Base-by-base conservation (phyloP, 2,888 invertebrate species). In the Drosophila affinis region DNA sequence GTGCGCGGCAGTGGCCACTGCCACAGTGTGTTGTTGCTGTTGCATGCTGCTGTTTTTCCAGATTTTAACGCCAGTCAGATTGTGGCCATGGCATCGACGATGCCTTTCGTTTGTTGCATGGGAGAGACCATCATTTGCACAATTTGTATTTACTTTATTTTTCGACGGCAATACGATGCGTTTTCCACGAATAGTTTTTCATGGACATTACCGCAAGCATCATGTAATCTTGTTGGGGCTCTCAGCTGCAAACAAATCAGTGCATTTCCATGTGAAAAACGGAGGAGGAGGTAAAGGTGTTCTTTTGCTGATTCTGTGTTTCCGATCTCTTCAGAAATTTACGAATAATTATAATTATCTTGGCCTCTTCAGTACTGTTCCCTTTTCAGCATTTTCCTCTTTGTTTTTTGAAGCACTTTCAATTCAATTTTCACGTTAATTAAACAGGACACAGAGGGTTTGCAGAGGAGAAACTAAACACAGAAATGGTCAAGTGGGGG, bases 401-500 rank as follows among this genome's bases (percentile, higher is more conserved):
- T 21, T 14, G 46, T 14, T 34, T 14, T 53, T 68, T 58, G 59
- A 59, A 69, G 59, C 60, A 34, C 32, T 53, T 53, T 70, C 68
- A 69, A 81, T 78, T 67, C 62, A 75, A 69, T 75, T 76, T 88
- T 75, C 62, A 88, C 87, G 83, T 86, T 88, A 84, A 84, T 84
- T 84, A 84, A 75, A 80, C 79, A 74, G 72, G 70, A 53, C 10
- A 32, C 58, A 53, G 27, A 18, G 17, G 29, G 7, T n/a, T 7
- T 46, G 68, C 57, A 14, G 55, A 48, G 47, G 48, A 65, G 51
- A 59, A 68, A 21, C 14, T 18, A 29, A 71, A 64, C 64, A 63
- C 73, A 72, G 57, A 72, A 72, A 57, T 64, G 73, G 57, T 64
- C 45, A 64, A 73, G 64, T 44, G 64, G 73, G 54, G 73, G 53